These are phyloP conservation scores for Pelecanoides urinatrix DNA, from an alignment of 2,113 vertebrate species.

Conservation along the genomic window DNA sequence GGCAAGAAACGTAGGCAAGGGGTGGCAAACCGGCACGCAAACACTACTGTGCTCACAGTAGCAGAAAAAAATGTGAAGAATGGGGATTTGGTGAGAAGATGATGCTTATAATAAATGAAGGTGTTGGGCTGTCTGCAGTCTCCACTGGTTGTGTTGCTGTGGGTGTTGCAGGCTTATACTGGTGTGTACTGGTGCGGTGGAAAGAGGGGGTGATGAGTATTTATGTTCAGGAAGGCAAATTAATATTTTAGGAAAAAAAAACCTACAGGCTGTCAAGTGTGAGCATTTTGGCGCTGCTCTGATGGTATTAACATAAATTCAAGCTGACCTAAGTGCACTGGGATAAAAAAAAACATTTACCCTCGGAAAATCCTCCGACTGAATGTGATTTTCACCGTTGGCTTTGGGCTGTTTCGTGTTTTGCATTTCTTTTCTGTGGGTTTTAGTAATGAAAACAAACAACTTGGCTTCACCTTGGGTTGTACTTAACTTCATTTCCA, in stretches of 20 bases:
- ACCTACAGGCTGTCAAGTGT: not conserved
- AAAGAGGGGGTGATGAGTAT: not conserved
- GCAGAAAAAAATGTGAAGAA: not conserved
- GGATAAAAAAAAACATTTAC: slow-evolving; percentile 21
- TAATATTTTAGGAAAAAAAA: not conserved
- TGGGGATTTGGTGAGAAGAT: not conserved
- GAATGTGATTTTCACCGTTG: not conserved
- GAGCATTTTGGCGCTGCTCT: not conserved
- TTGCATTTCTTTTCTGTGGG: slow-evolving; percentile 44
- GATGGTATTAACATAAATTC: not conserved
- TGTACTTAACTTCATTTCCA: not conserved
- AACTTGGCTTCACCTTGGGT: slow-evolving; percentile 28
- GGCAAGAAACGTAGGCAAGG: not conserved
- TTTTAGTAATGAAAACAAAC: slow-evolving; percentile 38
- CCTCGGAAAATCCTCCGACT: not conserved
- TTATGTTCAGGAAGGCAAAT: not conserved
- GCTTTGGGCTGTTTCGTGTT: not conserved
- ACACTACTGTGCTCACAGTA: fast-evolving
- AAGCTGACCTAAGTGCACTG: not conserved
- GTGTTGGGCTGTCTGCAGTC: not conserved
- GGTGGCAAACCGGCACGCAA: not conserved
- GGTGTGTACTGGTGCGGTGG: not conserved
- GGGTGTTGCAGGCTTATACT: not conserved
- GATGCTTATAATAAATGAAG: not conserved
- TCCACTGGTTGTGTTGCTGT: fast-evolving